phyloP scores from a whole-genome alignment of 1,140 invertebrate species.

The Amyelois transitella region DNA sequence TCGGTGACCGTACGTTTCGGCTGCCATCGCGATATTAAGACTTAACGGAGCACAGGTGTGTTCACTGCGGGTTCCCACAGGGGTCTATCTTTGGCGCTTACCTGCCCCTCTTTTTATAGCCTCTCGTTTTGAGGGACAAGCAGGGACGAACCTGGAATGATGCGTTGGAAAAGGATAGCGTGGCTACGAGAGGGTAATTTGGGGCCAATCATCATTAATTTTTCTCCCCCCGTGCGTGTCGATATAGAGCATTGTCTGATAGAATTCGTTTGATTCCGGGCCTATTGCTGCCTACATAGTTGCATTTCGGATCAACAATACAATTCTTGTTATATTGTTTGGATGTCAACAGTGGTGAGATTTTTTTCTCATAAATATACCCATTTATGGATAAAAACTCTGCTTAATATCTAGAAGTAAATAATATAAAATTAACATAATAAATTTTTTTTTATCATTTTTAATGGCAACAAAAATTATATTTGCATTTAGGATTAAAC shows the following conservation, averaged over 20 bases:
- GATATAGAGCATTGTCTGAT: slow-evolving; percentile 48
- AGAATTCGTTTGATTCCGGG: slow-evolving; percentile 35
- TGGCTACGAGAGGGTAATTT: slow-evolving; percentile 61
- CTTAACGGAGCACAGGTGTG: slow-evolving; percentile 31
- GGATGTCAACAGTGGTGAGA: background rate
- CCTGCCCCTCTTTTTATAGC: slow-evolving; percentile 62
- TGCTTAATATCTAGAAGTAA: no score
- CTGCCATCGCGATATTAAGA: slow-evolving; percentile 34
- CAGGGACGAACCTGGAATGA: slow-evolving; percentile 16
- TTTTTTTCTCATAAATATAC: background rate
- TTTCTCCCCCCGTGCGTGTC: slow-evolving; percentile 56
- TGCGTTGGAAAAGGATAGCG: slow-evolving; percentile 33
- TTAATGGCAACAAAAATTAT: no score
- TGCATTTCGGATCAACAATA: background rate
- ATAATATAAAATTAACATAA: no score
- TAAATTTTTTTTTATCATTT: no score
- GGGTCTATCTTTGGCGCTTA: slow-evolving; percentile 48
- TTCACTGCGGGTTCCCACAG: slow-evolving; percentile 37
- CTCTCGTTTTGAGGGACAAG: slow-evolving; percentile 45
- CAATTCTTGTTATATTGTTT: background rate
- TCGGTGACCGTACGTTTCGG: slow-evolving; percentile 71
- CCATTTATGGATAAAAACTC: no score
- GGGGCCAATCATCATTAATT: slow-evolving; percentile 73
- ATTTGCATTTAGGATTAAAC: no score
- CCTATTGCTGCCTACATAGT: slow-evolving; percentile 7